Conservation (phyloP, 2,888 invertebrate genomes). For the Caenorhabditis sp. region DNA sequence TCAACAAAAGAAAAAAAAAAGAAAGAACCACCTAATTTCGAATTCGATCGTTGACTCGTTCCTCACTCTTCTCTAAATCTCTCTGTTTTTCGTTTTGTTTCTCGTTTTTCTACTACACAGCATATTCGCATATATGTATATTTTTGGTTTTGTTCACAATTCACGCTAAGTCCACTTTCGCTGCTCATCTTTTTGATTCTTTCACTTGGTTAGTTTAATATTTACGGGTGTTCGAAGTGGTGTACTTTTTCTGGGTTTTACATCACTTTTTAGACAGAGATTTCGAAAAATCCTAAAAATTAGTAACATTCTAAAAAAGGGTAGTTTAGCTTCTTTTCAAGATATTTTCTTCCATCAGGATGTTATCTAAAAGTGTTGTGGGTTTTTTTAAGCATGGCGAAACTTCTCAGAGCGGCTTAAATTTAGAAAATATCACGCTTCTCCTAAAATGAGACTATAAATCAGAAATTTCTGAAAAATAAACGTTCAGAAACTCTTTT, state of each 20-base stretch:
- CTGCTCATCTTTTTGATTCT: not conserved
- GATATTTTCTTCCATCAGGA: no score
- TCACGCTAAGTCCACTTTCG: not conserved
- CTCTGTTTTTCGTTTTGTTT: not conserved
- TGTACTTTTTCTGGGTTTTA: not conserved
- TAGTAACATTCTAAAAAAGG: no score
- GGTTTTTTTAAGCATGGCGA: no score
- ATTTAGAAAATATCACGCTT: no score
- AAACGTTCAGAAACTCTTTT: no score
- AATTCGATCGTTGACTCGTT: slow-evolving; percentile 1
- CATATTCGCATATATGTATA: not conserved
- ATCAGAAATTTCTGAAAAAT: no score
- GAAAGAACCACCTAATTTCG: not conserved
- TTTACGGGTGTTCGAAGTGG: not conserved
- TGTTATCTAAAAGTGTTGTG: no score
- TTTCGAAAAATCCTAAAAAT: no score
- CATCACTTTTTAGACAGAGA: no score
- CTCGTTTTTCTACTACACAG: not conserved
- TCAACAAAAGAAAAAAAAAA: not conserved
- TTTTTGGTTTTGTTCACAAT: not conserved
- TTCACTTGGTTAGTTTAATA: not conserved
- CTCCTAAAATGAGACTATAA: no score
- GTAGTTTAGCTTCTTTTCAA: no score
- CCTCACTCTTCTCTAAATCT: not conserved
- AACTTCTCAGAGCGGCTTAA: no score